Base-by-base conservation (phyloP, 2,113 vertebrate genomes). In the Carollia perspicillata region DNA sequence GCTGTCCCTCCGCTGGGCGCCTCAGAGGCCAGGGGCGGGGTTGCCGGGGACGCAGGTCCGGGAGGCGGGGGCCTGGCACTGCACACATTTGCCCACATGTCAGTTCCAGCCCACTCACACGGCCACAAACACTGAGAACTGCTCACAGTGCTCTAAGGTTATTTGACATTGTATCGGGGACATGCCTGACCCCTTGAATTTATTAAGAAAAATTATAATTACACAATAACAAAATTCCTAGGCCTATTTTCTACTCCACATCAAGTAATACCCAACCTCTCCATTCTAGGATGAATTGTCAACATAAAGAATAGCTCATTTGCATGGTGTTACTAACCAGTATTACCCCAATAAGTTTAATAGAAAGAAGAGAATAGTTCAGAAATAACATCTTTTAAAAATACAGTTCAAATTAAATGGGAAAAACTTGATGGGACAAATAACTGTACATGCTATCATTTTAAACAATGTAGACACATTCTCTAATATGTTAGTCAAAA, bases 151-250 rank as follows among this genome's bases (percentile, higher is more conserved):
- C 8, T 88, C 83, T 68, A 26, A 40, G 40, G n/a, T 95, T 20
- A 53, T 2, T 51, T 30, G 74, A 75, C 37, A 42, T 2, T 81
- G 58, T 79, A 18, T n/a, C 90, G 12, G 14, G 12, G 26, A 89
- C 89, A 47, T 28, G 33, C 35, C 26, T 4, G 37, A 68, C 6
- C 60, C 33, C 47, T 87, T 22, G 18, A 33, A 42, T 30, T 26
- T 77, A 35, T 9, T 23, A 71, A 63, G 60, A 60, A 89, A 79
- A 87, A 78, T 20, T 35, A 79, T 14, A 86, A 77, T 40, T 35
- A 18, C 10, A 35, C 69, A 81, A 95, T 14, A 77, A 35, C 33
- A 65, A 65, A 78, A 93, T 23, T 17, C 89, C 44, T 44, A 91
- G 80, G 42, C 16, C 22, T 44, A n/a, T 28, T 71, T 35, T 53